These are phyloP conservation scores for Buphagus erythrorhynchus DNA, from an alignment of 2,797 vertebrate species.

Conservation along the genomic window DNA sequence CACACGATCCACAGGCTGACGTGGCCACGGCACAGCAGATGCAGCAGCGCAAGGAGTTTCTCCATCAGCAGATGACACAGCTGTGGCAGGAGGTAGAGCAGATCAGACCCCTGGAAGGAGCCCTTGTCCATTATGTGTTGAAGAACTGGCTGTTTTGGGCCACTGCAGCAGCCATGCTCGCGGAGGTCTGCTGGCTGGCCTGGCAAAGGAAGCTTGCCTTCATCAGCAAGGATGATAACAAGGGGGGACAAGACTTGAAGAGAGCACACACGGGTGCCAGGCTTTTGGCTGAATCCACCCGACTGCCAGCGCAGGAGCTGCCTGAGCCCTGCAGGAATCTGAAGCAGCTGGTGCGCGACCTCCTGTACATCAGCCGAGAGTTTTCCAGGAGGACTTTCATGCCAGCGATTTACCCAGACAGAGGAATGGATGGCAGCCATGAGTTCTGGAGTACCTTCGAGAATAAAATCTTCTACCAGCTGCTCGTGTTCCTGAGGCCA, in stretches of 20 bases:
- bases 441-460: neutral
- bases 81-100: neutral
- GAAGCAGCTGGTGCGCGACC: neutral
- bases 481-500: neutral
- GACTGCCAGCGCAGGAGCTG: rapidly evolving
- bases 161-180: neutral
- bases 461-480: neutral
- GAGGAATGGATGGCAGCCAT: neutral
- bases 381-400: neutral
- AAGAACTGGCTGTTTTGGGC: neutral
- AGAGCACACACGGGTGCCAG: rapidly evolving
- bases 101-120: neutral
- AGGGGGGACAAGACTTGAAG: neutral
- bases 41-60: neutral
- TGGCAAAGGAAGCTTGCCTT: neutral
- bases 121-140: neutral
- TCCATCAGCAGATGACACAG: neutral
- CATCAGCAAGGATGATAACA: too few species aligned
- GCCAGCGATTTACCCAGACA: neutral
- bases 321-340: neutral
- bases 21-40: rapidly evolving
- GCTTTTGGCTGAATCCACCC: neutral
- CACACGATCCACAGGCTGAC: rapidly evolving
- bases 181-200: neutral
- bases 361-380: neutral